Conservation (phyloP, 2,113 vertebrate species). For the Bungarus multicinctus region DNA sequence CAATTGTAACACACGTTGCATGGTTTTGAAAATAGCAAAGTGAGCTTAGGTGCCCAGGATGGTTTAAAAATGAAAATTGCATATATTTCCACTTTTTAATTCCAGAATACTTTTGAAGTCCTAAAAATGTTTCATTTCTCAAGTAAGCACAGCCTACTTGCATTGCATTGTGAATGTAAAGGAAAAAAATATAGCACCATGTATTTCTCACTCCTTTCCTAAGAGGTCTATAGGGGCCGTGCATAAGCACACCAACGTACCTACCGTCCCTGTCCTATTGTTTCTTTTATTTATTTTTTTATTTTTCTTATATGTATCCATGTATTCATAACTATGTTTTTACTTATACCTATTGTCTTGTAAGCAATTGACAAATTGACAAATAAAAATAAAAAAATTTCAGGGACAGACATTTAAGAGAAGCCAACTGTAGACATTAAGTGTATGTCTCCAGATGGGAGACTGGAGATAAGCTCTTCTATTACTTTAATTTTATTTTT, state of each 20-base stretch:
- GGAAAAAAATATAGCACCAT: neutral
- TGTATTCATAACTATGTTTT: too few relatives aligned
- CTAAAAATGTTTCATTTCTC: neutral
- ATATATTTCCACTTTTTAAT: neutral
- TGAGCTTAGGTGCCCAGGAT: neutral
- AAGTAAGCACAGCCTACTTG: neutral
- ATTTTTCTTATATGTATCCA: too few relatives aligned
- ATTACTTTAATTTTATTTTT: neutral
- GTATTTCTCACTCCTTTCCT: too few relatives aligned
- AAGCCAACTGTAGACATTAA: neutral
- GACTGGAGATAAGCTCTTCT: neutral
- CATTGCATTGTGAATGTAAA: neutral
- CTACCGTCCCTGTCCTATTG: too few relatives aligned
- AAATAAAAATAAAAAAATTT: too few relatives aligned
- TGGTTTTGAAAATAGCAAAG: neutral
- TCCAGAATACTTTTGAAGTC: neutral
- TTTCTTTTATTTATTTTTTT: too few relatives aligned
- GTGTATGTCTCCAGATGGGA: neutral
- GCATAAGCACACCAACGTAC: too few relatives aligned
- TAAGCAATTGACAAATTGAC: too few relatives aligned
- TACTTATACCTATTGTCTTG: too few relatives aligned
- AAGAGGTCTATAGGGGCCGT: too few relatives aligned
- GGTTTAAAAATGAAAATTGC: neutral
- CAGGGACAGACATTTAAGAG: neutral
- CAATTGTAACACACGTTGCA: neutral